These are phyloP conservation scores for Eleutherodactylus coqui DNA, from an alignment of 2,797 vertebrate species.

Conservation along the genomic window DNA sequence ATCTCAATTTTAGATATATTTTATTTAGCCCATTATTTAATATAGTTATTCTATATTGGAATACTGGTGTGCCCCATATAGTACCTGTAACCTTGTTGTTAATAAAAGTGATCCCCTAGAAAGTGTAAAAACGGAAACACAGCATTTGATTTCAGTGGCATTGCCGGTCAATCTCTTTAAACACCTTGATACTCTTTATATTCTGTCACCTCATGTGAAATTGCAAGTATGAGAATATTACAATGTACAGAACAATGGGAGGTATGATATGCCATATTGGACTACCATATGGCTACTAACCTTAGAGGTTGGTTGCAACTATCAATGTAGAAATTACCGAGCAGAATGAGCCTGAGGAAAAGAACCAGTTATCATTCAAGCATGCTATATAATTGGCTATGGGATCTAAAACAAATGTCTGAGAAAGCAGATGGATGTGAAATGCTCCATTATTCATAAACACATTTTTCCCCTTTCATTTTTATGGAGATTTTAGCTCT, in stretches of 20 bases:
- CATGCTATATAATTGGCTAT: slow-evolving; percentile 84
- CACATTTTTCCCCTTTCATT: slow-evolving; percentile 67
- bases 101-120: neutral
- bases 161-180: slow-evolving; percentile 32
- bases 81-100: neutral
- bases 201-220: slow-evolving; percentile 28
- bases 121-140: slow-evolving; percentile 16
- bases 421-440: slow-evolving; percentile 84
- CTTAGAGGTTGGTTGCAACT: slow-evolving; percentile 82
- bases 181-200: slow-evolving; percentile 24
- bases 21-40: neutral
- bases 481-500: slow-evolving; percentile 75
- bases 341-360: slow-evolving; percentile 81
- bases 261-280: slow-evolving; percentile 80
- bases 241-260: slow-evolving; percentile 76
- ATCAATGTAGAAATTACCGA: slow-evolving; percentile 81
- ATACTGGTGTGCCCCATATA: neutral
- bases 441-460: slow-evolving; percentile 88
- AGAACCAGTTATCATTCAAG: slow-evolving; percentile 83
- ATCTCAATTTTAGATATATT: too few relatives aligned
- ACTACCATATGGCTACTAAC: slow-evolving; percentile 84
- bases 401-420: slow-evolving; percentile 77
- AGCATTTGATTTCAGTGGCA: slow-evolving; percentile 17
- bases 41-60: neutral
- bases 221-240: slow-evolving; percentile 62